Evolutionary conservation across 2,797 vertebrate genomes (phyloP).

Genomic region (Eulemur rubriventer): DNA sequence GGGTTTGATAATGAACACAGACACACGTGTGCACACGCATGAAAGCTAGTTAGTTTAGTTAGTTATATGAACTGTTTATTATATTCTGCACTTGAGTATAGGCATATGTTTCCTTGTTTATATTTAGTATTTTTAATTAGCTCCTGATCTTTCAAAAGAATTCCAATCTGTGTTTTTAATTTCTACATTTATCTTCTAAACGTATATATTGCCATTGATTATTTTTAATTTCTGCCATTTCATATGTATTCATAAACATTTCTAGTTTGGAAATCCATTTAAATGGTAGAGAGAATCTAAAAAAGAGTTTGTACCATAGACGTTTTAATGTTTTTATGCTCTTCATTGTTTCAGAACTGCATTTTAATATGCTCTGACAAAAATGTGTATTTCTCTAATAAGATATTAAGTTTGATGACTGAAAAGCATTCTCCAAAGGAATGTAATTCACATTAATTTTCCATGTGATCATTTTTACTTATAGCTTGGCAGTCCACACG

Average conservation of each 20-base stretch:
- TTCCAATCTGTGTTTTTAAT: conserved; percentile 16
- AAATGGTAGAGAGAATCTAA: not conserved
- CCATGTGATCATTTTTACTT: conserved; percentile 4
- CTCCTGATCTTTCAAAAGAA: not conserved
- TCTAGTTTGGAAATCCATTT: conserved; percentile 40
- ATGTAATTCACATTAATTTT: not conserved
- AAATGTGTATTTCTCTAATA: not conserved
- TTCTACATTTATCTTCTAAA: not conserved
- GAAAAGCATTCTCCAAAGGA: not conserved
- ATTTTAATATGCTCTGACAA: conserved; percentile 31
- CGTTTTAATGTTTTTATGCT: not conserved
- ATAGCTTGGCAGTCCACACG: not conserved
- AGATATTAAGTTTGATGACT: not conserved
- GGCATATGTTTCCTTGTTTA: not conserved
- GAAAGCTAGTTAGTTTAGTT: not conserved
- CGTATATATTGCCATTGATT: not conserved
- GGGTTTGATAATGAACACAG: not conserved
- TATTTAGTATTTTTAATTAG: conserved; percentile 51
- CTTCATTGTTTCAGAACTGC: not conserved
- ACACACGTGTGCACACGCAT: not conserved
- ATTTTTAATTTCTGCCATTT: conserved; percentile 16
- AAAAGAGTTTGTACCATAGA: not conserved
- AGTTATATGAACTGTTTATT: not conserved
- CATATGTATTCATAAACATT: not conserved
- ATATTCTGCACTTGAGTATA: not conserved